Percentiles rank a stretch among this genome's conserved stretches.
Evolutionary conservation across 2,888 invertebrate genomes (phyloP).

Genomic region (Caenorhabditis virilis): DNA sequence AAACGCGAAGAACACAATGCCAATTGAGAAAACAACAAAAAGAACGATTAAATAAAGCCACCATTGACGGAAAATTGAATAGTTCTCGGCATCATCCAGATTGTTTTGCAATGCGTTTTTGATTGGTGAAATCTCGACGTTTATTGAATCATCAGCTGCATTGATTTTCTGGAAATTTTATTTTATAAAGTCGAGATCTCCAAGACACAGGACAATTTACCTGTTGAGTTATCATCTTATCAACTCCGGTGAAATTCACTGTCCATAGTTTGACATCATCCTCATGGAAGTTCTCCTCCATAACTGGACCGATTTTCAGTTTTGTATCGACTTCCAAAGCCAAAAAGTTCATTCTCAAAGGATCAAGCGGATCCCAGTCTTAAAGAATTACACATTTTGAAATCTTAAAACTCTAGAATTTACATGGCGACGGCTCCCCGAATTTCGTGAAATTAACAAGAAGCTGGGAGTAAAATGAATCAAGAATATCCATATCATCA

Average conservation of each 20-base stretch:
- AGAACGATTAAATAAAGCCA: conserved; percentile 19
- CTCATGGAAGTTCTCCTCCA: conserved; percentile 26
- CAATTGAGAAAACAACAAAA: conserved; percentile 2
- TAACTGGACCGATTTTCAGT: conserved; percentile 13
- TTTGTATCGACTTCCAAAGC: conserved; percentile 18
- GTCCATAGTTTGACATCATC: conserved; percentile 26
- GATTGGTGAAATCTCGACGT: too few relatives aligned
- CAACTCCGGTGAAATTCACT: conserved; percentile 34
- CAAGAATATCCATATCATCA: conserved; percentile 22
- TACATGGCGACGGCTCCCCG: conserved; percentile 21
- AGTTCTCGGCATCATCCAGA: not conserved
- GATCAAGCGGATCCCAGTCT: conserved; percentile 22
- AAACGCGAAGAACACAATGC: not conserved
- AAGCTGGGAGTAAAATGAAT: conserved; percentile 17
- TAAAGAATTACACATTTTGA: not conserved
- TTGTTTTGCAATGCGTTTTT: not conserved
- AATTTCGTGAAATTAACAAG: conserved; percentile 21
- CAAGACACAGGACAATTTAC: conserved; percentile 10
- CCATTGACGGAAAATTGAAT: conserved; percentile 10
- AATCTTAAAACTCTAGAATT: conserved; percentile 7
- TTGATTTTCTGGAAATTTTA: conserved; percentile 1
- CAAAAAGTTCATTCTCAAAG: conserved; percentile 24
- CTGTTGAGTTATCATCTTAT: conserved; percentile 21
- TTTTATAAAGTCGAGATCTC: too few relatives aligned
- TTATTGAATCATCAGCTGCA: too few relatives aligned